These are phyloP conservation scores for Ptyas mucosa DNA, from an alignment of 2,113 vertebrate species.

Conservation along the genomic window DNA sequence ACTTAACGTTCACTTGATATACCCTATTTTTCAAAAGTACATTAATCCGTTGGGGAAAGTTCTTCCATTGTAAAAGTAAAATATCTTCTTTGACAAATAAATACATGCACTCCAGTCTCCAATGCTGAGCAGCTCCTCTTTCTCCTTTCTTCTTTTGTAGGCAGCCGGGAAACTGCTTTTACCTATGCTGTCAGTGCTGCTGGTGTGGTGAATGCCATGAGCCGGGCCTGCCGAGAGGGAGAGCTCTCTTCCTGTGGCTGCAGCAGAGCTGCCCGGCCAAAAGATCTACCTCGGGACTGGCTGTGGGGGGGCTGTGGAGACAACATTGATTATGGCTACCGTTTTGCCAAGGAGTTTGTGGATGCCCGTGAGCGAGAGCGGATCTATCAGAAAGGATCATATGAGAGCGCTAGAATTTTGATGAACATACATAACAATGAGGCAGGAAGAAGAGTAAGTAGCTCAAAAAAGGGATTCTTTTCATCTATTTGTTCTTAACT, in stretches of 20 bases:
- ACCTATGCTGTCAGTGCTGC: constrained; percentile 94
- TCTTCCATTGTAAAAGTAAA: neutral
- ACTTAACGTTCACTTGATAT: constrained; percentile 30
- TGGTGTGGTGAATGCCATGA: constrained; percentile 94
- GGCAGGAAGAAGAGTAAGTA: constrained; percentile 89
- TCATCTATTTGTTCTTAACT: accelerated
- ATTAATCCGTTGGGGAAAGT: constrained; percentile 13
- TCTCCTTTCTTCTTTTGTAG: constrained; percentile 62
- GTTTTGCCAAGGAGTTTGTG: constrained; percentile 97
- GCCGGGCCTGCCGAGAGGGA: constrained; percentile 93
- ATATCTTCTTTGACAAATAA: neutral
- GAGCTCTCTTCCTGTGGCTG: constrained; percentile 96
- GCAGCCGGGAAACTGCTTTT: constrained; percentile 95
- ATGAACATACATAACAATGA: constrained; percentile 99
- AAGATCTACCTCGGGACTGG: constrained; percentile 95
- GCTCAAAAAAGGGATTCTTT: accelerated
- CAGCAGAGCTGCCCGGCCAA: constrained; percentile 88
- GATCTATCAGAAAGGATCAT: constrained; percentile 85
- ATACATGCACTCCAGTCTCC: neutral
- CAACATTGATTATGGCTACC: constrained; percentile 94
- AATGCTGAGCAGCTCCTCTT: neutral
- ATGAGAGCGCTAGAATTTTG: constrained; percentile 84
- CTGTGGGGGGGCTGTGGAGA: constrained; percentile 98
- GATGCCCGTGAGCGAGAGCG: constrained; percentile 94
- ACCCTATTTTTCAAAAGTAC: constrained; percentile 16